Percentiles rank a stretch among this genome's conserved stretches.
phyloP scores from a whole-genome alignment of 2,888 invertebrate species.

The Orchesellides sinensis region DNA sequence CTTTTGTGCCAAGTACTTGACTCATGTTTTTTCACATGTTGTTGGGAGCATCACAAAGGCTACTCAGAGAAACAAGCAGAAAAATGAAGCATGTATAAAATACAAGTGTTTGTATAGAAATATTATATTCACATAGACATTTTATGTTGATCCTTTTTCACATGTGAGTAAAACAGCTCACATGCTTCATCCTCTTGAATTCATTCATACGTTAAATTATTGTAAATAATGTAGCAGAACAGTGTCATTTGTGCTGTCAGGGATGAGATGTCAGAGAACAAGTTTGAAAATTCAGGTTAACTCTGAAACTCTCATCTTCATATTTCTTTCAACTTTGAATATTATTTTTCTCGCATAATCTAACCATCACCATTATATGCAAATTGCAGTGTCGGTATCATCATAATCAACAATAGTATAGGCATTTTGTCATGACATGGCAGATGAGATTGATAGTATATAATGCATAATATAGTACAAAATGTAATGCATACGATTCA shows the following conservation, averaged over 20 bases:
- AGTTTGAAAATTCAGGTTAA: constrained; percentile 19
- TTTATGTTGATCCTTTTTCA: neutral
- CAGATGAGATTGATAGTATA: too few species aligned
- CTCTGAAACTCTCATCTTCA: neutral
- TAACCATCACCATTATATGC: neutral
- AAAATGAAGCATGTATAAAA: neutral
- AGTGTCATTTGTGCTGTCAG: constrained; percentile 19
- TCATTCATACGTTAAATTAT: constrained; percentile 24
- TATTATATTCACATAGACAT: neutral
- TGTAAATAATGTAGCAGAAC: constrained; percentile 27
- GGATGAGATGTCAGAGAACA: constrained; percentile 10
- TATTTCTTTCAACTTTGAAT: constrained; percentile 13
- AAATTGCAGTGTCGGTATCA: neutral
- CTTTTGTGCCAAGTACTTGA: constrained; percentile 11
- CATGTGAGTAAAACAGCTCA: neutral
- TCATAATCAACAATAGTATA: neutral
- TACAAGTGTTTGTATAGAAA: neutral
- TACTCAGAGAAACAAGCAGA: neutral
- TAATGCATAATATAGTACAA: too few species aligned
- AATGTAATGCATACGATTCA: too few species aligned
- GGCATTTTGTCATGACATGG: too few species aligned
- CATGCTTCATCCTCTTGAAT: constrained; percentile 4
- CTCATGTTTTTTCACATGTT: constrained; percentile 8
- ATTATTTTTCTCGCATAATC: constrained; percentile 14
- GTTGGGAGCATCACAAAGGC: constrained; percentile 16